Conservation (phyloP, 2,113 vertebrate species). For the Pygoscelis adeliae region DNA sequence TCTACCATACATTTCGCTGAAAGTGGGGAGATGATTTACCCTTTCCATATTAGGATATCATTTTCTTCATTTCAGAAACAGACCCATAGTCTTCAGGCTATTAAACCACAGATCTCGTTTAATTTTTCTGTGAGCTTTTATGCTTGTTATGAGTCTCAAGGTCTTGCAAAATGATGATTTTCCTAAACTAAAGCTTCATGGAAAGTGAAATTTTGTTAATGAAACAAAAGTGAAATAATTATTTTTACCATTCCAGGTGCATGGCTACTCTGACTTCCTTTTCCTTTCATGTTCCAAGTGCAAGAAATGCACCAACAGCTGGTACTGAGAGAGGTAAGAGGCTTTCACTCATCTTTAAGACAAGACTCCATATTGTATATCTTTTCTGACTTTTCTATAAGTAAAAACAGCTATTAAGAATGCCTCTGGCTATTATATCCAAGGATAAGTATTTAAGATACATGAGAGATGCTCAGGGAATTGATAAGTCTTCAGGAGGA, state of each 20-base stretch:
- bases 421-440: neutral
- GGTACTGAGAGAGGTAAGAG: neutral
- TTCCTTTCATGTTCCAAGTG: neutral
- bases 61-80: neutral
- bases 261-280: neutral
- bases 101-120: neutral
- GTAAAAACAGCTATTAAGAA: neutral
- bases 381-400: neutral
- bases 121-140: neutral
- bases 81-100: neutral
- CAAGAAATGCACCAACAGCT: neutral
- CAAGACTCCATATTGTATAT: neutral
- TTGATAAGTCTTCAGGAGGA: neutral
- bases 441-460: neutral
- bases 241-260: neutral
- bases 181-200: neutral
- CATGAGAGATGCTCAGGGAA: neutral
- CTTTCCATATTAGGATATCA: neutral
- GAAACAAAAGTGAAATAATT: neutral
- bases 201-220: neutral
- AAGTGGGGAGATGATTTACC: neutral
- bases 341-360: neutral
- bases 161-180: neutral
- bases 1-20: neutral
- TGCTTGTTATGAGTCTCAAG: neutral